These are phyloP conservation scores for Sycobia sp. DNA, from an alignment of 1,140 invertebrate species.

Conservation along the genomic window DNA sequence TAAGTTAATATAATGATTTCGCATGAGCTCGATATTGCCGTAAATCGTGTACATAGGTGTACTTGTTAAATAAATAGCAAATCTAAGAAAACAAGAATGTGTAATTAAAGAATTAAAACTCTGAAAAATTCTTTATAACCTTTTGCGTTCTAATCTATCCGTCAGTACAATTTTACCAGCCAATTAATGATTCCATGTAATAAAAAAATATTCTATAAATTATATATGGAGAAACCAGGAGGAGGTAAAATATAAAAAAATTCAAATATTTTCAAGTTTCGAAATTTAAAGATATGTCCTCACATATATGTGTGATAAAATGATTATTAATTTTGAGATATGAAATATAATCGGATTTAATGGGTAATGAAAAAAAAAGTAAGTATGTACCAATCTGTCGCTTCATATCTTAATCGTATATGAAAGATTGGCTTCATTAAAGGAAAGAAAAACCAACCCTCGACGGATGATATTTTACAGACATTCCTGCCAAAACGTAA, in stretches of 20 bases:
- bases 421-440: constrained; percentile 12
- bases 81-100: too few species aligned
- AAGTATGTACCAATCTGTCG: constrained; percentile 16
- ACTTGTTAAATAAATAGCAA: too few species aligned
- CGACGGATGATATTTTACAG: constrained; percentile 34
- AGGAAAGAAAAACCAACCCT: constrained; percentile 36
- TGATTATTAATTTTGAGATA: constrained; percentile 10
- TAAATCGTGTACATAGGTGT: too few species aligned
- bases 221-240: constrained; percentile 22
- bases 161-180: constrained; percentile 33
- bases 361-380: not conserved
- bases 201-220: constrained; percentile 31
- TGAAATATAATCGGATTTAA: constrained; percentile 21
- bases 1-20: too few species aligned
- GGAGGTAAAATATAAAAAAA: constrained; percentile 31
- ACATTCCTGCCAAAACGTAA: constrained; percentile 48
- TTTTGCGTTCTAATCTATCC: constrained; percentile 29
- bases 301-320: constrained; percentile 12
- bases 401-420: not conserved
- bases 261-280: constrained; percentile 28
- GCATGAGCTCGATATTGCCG: too few species aligned
- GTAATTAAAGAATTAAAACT: too few species aligned
- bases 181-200: constrained; percentile 30
- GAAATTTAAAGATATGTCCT: constrained; percentile 21
- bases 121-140: constrained; percentile 18